Conservation (phyloP, 2,888 invertebrate species). For the Piscicola geometra region DNA sequence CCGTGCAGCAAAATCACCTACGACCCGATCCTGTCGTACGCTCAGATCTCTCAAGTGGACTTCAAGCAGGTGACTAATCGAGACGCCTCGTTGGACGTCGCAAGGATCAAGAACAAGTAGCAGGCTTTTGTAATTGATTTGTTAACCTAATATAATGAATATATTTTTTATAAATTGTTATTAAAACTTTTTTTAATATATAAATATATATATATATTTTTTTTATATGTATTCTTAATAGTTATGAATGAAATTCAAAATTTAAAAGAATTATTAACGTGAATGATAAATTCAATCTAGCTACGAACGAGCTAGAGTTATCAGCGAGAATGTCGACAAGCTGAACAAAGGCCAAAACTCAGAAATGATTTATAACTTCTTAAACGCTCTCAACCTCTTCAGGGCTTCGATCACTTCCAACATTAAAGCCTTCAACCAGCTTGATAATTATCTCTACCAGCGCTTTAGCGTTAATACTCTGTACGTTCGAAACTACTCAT, state of each 20-base stretch:
- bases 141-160: neutral
- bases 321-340: constrained; percentile 16
- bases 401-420: neutral
- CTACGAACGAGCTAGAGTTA: constrained; percentile 27
- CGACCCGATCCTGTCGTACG: constrained; percentile 41
- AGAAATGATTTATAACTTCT: neutral
- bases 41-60: constrained; percentile 40
- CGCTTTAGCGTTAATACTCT: neutral
- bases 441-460: neutral
- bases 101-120: neutral
- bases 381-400: neutral
- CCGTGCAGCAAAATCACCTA: constrained; percentile 38
- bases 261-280: too few species aligned
- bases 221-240: too few species aligned
- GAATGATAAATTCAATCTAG: constrained; percentile 2
- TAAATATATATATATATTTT: too few species aligned
- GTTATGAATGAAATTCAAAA: too few species aligned
- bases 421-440: neutral
- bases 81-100: neutral
- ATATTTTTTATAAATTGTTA: neutral
- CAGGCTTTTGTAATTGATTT: too few species aligned
- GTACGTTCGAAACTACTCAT: constrained; percentile 15
- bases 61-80: constrained; percentile 22
- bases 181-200: neutral
- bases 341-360: neutral